Percentiles rank a stretch among this genome's conserved stretches.
Evolutionary conservation across 2,888 invertebrate species (phyloP).

Genomic region (Ochlodes sylvanus): DNA sequence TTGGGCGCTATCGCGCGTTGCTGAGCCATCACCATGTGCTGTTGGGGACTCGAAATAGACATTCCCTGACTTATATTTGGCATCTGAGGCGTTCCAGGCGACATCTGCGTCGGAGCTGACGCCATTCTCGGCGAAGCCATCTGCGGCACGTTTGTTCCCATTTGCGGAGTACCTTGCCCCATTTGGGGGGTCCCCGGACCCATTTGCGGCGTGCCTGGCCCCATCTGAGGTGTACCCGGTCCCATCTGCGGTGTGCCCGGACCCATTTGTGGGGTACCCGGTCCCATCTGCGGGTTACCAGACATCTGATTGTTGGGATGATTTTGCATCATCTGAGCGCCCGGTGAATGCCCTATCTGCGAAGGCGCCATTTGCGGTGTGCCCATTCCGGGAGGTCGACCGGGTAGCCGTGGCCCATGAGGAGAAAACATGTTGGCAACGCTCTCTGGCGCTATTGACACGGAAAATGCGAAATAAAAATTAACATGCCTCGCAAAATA

Average conservation of each 20-base stretch:
- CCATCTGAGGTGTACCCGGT: conserved; percentile 63
- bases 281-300: conserved; percentile 52
- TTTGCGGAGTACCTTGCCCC: conserved; percentile 57
- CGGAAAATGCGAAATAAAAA: conserved; percentile 72
- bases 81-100: conserved; percentile 76
- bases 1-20: conserved; percentile 83
- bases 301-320: conserved; percentile 48
- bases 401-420: conserved; percentile 69
- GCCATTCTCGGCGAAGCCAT: conserved; percentile 77
- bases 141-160: conserved; percentile 67
- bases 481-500: conserved; percentile 63
- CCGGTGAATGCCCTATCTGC: conserved; percentile 61
- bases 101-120: conserved; percentile 76
- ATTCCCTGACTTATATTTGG: conserved; percentile 73
- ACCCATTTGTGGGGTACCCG: conserved; percentile 54
- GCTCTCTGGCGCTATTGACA: conserved; percentile 76
- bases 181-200: conserved; percentile 55
- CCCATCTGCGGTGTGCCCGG: conserved; percentile 62
- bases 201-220: conserved; percentile 60
- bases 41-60: conserved; percentile 71
- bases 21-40: conserved; percentile 67
- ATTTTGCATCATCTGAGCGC: conserved; percentile 54
- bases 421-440: conserved; percentile 79
- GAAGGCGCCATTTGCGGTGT: conserved; percentile 55
- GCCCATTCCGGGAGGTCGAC: conserved; percentile 66